A percentile compares a stretch with the other conserved stretches of the same genome.
Conservation (phyloP, 2,888 invertebrate genomes). For the Caenorhabditis macrosperma region DNA sequence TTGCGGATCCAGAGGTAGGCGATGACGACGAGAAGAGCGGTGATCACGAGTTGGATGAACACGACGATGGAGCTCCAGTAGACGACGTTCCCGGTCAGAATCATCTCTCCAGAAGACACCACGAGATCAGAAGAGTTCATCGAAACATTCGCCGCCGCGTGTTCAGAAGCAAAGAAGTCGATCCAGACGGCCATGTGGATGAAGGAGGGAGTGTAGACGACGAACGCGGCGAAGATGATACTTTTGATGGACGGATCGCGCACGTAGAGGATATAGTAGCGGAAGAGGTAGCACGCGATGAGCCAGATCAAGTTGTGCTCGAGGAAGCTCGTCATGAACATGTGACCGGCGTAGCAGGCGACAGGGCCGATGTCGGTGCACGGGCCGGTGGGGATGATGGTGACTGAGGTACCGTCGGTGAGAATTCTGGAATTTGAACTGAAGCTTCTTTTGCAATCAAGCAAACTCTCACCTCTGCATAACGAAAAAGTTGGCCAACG, state of each 20-base stretch:
- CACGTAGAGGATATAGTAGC: slow-evolving; percentile 47
- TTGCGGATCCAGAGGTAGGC: slow-evolving; percentile 47
- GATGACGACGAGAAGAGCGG: slow-evolving; percentile 21
- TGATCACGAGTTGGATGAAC: slow-evolving; percentile 34
- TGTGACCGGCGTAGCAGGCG: slow-evolving; percentile 44
- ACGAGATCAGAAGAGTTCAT: background rate
- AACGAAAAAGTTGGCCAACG: slow-evolving; percentile 45
- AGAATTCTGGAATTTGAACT: slow-evolving; percentile 37
- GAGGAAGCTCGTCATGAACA: slow-evolving; percentile 46
- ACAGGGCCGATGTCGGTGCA: slow-evolving; percentile 26
- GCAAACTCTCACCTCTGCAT: slow-evolving; percentile 47
- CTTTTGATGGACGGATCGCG: slow-evolving; percentile 44
- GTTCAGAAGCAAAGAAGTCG: slow-evolving; percentile 31
- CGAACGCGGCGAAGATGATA: slow-evolving; percentile 35
- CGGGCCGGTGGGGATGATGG: slow-evolving; percentile 28
- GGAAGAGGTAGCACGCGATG: slow-evolving; percentile 52
- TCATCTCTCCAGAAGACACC: slow-evolving; percentile 3
- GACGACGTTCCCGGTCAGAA: slow-evolving; percentile 22
- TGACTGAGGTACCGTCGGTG: slow-evolving; percentile 29
- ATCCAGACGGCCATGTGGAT: slow-evolving; percentile 45
- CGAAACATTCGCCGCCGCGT: background rate
- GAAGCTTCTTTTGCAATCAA: too few species aligned
- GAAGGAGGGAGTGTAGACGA: slow-evolving; percentile 34
- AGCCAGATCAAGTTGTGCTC: slow-evolving; percentile 54
- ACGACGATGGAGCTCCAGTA: slow-evolving; percentile 42